Conservation (phyloP, 2,113 vertebrate genomes). For the Nestor notabilis region DNA sequence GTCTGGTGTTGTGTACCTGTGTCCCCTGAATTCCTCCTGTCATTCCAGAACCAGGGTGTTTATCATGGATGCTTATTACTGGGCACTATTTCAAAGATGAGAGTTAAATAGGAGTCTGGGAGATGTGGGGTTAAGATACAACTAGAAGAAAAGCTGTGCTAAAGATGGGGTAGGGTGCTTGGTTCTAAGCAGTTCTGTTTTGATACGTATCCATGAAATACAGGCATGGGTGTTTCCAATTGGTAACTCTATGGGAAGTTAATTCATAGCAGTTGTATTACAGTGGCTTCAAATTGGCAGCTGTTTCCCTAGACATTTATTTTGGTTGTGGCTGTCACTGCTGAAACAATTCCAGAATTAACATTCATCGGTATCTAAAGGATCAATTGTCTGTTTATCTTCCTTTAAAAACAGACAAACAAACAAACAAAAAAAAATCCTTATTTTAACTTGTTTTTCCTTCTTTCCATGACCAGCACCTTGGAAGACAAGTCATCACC, state of each 20-base stretch:
- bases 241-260: neutral
- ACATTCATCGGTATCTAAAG: neutral
- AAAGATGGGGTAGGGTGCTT: neutral
- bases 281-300: neutral
- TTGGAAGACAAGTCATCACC: constrained; percentile 80
- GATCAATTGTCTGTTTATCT: neutral
- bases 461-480: constrained; percentile 62
- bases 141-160: neutral
- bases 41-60: neutral
- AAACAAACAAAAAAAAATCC: neutral
- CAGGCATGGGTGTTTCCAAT: neutral
- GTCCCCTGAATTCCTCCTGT: neutral
- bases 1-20: fast-evolving
- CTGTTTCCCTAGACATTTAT: neutral
- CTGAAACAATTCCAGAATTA: neutral
- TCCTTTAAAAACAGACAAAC: neutral
- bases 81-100: neutral
- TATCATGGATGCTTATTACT: neutral
- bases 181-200: neutral
- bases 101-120: neutral
- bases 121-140: neutral
- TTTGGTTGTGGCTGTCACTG: neutral
- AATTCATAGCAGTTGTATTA: neutral
- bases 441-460: neutral
- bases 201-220: neutral